Evolutionary conservation across 2,888 invertebrate genomes (phyloP), one percentile per base, ranked within the genome.

Genomic region (Acleris sparsana): DNA sequence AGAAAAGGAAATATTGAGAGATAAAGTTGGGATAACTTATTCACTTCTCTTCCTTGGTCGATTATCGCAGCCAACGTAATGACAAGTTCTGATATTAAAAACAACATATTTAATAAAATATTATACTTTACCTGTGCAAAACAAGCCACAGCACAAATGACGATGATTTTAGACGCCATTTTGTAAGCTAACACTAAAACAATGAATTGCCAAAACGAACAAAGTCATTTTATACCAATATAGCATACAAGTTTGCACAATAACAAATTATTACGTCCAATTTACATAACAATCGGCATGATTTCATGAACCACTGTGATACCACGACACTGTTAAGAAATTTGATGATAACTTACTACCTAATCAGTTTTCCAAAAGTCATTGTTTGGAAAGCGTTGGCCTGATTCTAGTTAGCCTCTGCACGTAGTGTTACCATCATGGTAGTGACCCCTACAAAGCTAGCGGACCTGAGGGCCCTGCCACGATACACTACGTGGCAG

Each of bases 121-220:
- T 33, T 11, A 39, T 4, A 39, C 13, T 39, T 62, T 71, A 71
- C 73, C 72, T 73, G 69, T 18, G 67, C 17, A 17, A 70, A 56
- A 49, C 69, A 71, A 53, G 66, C 64, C 43, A 71, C 13, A 43
- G 75, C 62, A 63, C 71, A 73, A 29, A 69, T 29, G 13, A 62
- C 63, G 46, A 69, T 44, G 46, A 63, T 49, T 59, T 64, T 60
- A 62, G 29, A 39, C n/a, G 39, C 55, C 77, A 76, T 78, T 69
- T 63, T 73, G 63, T 58, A 43, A 48, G 51, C 33, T 62, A 46
- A 56, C 43, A 61, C 33, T 55, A 39, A 55, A 52, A 67, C 56
- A 68, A 69, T 68, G 66, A 1, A 1, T 62, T 46, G 52, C 62
- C 18, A 66, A 66, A 62, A 25, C 17, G 9, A 7, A 13, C 16